Base-by-base conservation (phyloP, 2,888 invertebrate species). In the Synanthedon formicaeformis region DNA sequence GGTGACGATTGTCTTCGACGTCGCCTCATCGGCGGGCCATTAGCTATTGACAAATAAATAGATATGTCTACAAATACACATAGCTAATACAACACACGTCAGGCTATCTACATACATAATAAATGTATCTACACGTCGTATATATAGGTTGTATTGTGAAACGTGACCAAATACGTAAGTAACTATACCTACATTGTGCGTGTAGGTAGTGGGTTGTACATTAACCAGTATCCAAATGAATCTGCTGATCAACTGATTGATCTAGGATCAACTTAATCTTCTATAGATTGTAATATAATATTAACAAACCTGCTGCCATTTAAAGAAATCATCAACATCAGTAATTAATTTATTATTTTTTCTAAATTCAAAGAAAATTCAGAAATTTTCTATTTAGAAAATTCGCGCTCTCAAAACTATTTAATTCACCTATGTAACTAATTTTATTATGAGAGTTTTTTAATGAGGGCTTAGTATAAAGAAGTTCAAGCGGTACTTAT, bases 21-120 rank as follows among this genome's bases (percentile, higher is more conserved):
- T 69, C 67, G 74, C 67, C 64, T 77, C 77, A 75, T 75, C 75
- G 76, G 63, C 64, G 57, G 63, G 64, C 76, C 76, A 83, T 81
- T 79, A 82, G 78, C 72, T 78, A 79, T 82, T 81, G 84, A 85
- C 84, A 78, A 75, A 80, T 77, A 78, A 63, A 69, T 63, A 71
- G 34, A 34, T 34, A 34, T 34, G 34, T 65, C 65, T 65, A 67
- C 65, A 65, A 64, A 59, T 65, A 67, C 64, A 62, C 64, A 62
- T 58, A 65, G 58, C 54, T 60, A 52, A 34, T 34, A 34, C 10
- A 34, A 34, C 34, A 34, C 34, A 34, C 34, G 34, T 34, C 34
- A 34, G 34, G 34, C 34, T 34, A 34, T 34, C 64, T 60, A 66
- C 53, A 51, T 59, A 62, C 58, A 59, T 57, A 57, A 56, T 57